Base-by-base conservation (phyloP, 2,113 vertebrate species). In the Gasterosteus aculeatus region DNA sequence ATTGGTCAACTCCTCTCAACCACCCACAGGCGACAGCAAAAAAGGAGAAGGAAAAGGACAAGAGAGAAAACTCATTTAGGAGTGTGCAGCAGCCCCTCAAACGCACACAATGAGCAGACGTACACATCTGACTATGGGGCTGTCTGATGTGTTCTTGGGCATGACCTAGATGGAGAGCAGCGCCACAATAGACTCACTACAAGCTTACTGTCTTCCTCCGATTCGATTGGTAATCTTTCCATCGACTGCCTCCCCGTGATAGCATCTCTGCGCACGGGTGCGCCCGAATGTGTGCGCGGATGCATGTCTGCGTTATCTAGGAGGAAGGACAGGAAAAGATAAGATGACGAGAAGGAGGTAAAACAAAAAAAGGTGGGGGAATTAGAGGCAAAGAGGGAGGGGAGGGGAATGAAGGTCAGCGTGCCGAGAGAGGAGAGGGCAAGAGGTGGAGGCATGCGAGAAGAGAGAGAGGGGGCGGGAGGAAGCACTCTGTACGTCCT, bases 151-250 rank as follows among this genome's bases (percentile, higher is more conserved):
- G 64, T 86, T 89, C 81, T 77, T 69, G 76, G 84, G 73, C 83
- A 74, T 90, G 87, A 87, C 87, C 85, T 85, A 89, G 86, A 91
- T 88, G 83, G 81, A 83, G 71, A 67, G 59, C 69, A 16, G 60
- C 72, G 22, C 78, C 79, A 90, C 89, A 91, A 90, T 86, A 86
- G 84, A 83, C 82, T 69, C 68, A 65, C 83, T 89, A 82, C 83
- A 85, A 9, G 78, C 83, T 87, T 82, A 89, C 89, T 88, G 87
- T 90, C 87, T 78, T 77, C 81, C 63, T 58, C 80, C 83, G 78
- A 91, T 92, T 92, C 87, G 90, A 88, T 92, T 80, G 85, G 75
- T 86, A 91, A 93, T 93, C 92, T 87, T 85, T 88, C 78, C 49
- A 92, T 92, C 81, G 80, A 87, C 88, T 83, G 75, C 77, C 74